phyloP scores from a whole-genome alignment of 2,797 vertebrate species.

The Sciaenops ocellatus region DNA sequence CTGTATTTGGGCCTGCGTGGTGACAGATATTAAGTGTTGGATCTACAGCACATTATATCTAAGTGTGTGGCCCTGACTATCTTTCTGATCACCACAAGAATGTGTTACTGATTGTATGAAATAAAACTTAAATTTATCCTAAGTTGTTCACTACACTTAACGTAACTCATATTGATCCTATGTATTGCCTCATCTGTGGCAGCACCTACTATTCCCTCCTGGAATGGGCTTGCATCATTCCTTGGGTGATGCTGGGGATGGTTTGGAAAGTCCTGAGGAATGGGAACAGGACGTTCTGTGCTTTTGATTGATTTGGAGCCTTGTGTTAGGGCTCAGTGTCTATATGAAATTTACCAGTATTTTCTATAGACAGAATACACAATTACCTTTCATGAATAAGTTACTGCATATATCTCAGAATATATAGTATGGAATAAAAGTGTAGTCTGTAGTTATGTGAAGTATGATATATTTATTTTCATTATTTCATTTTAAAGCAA shows the following conservation, averaged over 20 bases:
- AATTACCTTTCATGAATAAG: neutral
- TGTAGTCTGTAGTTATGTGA: too few relatives aligned
- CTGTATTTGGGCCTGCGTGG: conserved; percentile 1
- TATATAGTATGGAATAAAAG: too few relatives aligned
- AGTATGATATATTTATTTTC: too few relatives aligned
- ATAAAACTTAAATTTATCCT: neutral
- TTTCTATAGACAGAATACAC: neutral
- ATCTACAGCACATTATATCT: neutral
- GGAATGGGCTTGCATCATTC: neutral
- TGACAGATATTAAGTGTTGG: neutral
- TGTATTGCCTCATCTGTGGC: conserved; percentile 45
- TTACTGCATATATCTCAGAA: neutral
- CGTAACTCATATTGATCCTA: neutral
- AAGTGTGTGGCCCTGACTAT: neutral
- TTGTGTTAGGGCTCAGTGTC: too few relatives aligned
- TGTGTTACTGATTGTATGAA: neutral
- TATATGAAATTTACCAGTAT: too few relatives aligned
- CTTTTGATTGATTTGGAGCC: too few relatives aligned
- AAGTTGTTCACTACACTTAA: neutral
- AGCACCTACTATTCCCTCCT: too few relatives aligned
- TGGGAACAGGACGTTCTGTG: too few relatives aligned
- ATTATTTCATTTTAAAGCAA: too few relatives aligned
- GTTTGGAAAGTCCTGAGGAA: neutral
- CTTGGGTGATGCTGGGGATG: neutral
- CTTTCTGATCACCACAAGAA: neutral